phyloP scores from a whole-genome alignment of 1,140 invertebrate species.

The Caenorhabditis latens region DNA sequence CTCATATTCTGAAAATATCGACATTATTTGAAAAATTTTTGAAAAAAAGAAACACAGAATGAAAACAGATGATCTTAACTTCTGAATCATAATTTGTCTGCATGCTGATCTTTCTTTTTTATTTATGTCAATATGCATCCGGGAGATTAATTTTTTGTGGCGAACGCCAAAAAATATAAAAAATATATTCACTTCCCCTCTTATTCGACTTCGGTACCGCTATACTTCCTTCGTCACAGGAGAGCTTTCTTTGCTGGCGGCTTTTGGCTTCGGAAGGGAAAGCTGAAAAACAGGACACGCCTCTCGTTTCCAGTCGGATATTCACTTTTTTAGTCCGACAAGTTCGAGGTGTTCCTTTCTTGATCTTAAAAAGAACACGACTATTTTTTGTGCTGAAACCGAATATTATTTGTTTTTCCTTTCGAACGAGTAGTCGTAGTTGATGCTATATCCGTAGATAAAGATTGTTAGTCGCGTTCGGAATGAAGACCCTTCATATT shows the following conservation, averaged over 20 bases:
- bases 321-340: slow-evolving; percentile 3
- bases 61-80: neutral
- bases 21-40: neutral
- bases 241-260: slow-evolving; percentile 6
- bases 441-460: neutral
- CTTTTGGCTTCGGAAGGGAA: slow-evolving; percentile 3
- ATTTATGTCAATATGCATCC: neutral
- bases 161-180: slow-evolving; percentile 13
- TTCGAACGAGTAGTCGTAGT: neutral
- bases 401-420: neutral
- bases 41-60: neutral
- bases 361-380: neutral
- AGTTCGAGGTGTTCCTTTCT: neutral
- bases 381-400: neutral
- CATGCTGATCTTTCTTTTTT: slow-evolving; percentile 3
- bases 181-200: neutral
- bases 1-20: neutral
- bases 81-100: neutral
- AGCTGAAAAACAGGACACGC: slow-evolving; percentile 52
- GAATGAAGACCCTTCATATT: neutral
- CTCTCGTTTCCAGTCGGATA: slow-evolving; percentile 28
- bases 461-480: slow-evolving; percentile 2
- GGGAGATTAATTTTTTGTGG: slow-evolving; percentile 21
- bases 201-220: slow-evolving; percentile 10
- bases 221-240: slow-evolving; percentile 31